These are phyloP conservation scores for Mylabris sibirica DNA, from an alignment of 2,888 invertebrate species.

Conservation along the genomic window DNA sequence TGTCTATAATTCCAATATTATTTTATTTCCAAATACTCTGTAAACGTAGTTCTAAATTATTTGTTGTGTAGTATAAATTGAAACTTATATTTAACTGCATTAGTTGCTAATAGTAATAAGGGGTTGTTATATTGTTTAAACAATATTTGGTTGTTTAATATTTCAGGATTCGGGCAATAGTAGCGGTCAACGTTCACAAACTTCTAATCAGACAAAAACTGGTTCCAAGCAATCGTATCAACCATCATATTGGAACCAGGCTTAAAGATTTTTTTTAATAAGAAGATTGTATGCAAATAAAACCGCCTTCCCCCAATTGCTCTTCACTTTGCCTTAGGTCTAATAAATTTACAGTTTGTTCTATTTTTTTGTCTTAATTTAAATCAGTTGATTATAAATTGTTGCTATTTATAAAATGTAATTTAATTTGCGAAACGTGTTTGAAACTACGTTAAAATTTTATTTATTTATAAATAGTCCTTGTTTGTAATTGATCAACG, in stretches of 20 bases:
- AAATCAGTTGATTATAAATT: constrained; percentile 37
- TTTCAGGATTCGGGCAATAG: constrained; percentile 65
- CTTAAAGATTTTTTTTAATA: constrained; percentile 57
- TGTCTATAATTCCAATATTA: constrained; percentile 22
- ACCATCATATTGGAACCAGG: constrained; percentile 71
- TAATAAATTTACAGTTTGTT: constrained; percentile 8
- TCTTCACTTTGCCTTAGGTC: constrained; percentile 39
- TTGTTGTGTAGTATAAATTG: too few species aligned
- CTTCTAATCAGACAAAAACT: constrained; percentile 65
- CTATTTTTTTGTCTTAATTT: constrained; percentile 25
- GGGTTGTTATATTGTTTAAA: neutral
- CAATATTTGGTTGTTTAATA: constrained; percentile 49
- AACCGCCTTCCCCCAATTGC: constrained; percentile 39
- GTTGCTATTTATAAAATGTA: constrained; percentile 44
- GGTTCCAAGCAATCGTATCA: constrained; percentile 70
- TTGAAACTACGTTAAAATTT: constrained; percentile 10
- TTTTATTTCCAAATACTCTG: too few species aligned
- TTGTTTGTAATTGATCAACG: constrained; percentile 23
- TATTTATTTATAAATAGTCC: constrained; percentile 24
- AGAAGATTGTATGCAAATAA: constrained; percentile 31
- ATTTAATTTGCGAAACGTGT: constrained; percentile 40
- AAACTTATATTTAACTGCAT: neutral
- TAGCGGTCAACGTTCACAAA: constrained; percentile 64
- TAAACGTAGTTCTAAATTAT: too few species aligned
- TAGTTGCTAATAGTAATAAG: too few species aligned